Base-by-base conservation (phyloP, 2,113 vertebrate species). In the Brachionichthys hirsutus region DNA sequence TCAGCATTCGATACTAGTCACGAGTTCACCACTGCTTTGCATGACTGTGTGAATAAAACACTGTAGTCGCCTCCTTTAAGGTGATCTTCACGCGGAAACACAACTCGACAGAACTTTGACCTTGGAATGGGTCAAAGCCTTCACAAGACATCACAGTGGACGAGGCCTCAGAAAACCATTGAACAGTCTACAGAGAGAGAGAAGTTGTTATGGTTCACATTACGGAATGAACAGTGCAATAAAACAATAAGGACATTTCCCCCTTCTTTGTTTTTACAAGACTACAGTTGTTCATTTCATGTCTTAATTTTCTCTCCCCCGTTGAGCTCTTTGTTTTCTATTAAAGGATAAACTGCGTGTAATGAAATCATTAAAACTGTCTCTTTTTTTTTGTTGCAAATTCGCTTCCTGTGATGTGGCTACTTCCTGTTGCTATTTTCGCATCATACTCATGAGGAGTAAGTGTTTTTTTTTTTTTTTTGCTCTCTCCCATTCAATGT, bases 221-320 rank as follows among this genome's bases (percentile, higher is more conserved):
- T 90, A 85, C 77, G 85, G 89, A 89, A 86, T 87, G 77, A 84
- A 88, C 85, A 90, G 89, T 90, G 87, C 87, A 90, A 89, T 79
- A 80, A 82, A 85, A 81, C 58, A 81, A 75, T 22, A 62, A 67
- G 69, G 77, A 70, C 70, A 51, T 74, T 42, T 45, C 54, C 61
- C 75, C 41, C 54, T 75, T 75, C 51, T 84, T 63, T 81, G 50
- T 82, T 77, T 78, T 61, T 41, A 56, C 40, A 55, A 82, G 77
- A 84, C 78, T 75, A 76, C 73, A 85, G 80, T 63, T 81, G 75
- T 83, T 67, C 64, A 44, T 68, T 74, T 71, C 70, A 72, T 75
- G 62, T 85, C 77, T 77, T 85, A 75, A 53, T 81, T 36, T 76
- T 54, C 48, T 77, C 55, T 54, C 17, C 45, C 49, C 62, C 46